Conservation (phyloP, 2,888 invertebrate species). For the Aphidius colemani region DNA sequence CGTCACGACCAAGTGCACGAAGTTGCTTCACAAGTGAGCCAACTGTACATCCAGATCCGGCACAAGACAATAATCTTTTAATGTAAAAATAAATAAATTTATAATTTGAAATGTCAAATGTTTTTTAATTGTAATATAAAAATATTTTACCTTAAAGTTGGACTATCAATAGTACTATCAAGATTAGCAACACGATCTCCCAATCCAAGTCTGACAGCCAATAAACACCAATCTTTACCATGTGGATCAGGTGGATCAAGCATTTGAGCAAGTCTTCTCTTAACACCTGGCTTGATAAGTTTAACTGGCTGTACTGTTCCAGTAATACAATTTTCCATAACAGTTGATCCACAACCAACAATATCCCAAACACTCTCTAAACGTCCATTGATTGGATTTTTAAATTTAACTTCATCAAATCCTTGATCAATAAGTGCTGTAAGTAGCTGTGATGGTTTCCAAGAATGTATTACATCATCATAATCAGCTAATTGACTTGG, state of each 20-base stretch:
- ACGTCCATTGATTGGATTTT: slow-evolving; percentile 55
- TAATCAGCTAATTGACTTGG: slow-evolving; percentile 63
- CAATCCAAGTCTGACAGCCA: slow-evolving; percentile 72
- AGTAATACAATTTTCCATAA: slow-evolving; percentile 53
- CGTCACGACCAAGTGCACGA: slow-evolving; percentile 54
- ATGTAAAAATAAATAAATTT: not conserved
- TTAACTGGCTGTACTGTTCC: slow-evolving; percentile 60
- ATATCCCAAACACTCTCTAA: slow-evolving; percentile 57
- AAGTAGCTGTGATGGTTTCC: slow-evolving; percentile 52
- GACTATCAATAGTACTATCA: slow-evolving; percentile 55
- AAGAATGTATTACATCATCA: slow-evolving; percentile 56
- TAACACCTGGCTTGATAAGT: slow-evolving; percentile 66
- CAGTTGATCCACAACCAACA: slow-evolving; percentile 50
- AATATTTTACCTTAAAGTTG: slow-evolving; percentile 49
- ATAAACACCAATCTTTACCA: slow-evolving; percentile 78
- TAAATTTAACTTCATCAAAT: slow-evolving; percentile 52
- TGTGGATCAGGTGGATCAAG: slow-evolving; percentile 75
- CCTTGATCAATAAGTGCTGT: slow-evolving; percentile 51
- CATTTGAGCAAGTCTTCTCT: slow-evolving; percentile 68
- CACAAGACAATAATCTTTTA: slow-evolving; percentile 50
- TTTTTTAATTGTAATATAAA: not conserved
- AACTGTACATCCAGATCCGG: slow-evolving; percentile 53
- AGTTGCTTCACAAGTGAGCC: slow-evolving; percentile 52
- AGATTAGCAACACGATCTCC: slow-evolving; percentile 62
- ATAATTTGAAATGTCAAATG: not conserved